Percentiles rank a stretch among this genome's conserved stretches.
phyloP scores from a whole-genome alignment of 2,797 vertebrate genomes.

The Phaenicophaeus curvirostris region DNA sequence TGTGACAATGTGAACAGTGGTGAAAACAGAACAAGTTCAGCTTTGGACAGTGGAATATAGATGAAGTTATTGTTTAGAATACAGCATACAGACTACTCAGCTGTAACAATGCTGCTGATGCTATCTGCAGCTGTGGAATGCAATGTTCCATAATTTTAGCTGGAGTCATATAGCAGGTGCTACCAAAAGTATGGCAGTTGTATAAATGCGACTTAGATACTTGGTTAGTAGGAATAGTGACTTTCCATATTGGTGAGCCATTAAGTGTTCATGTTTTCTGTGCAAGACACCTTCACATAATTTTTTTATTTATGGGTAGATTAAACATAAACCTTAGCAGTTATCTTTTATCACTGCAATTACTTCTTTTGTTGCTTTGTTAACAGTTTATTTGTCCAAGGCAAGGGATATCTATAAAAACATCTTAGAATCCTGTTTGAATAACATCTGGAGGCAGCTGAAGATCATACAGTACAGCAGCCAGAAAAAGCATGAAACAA shows the following conservation, averaged over 20 bases:
- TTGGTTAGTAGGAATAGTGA: background rate
- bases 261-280: background rate
- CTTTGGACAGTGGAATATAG: background rate
- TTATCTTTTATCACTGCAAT: background rate
- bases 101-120: background rate
- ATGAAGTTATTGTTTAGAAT: background rate
- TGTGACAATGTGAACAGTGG: background rate
- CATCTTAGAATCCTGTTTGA: constrained; percentile 77
- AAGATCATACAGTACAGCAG: constrained; percentile 84
- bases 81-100: background rate
- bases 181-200: background rate
- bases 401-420: constrained; percentile 78
- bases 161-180: background rate
- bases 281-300: background rate
- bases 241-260: background rate
- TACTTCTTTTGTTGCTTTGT: constrained; percentile 44
- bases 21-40: background rate
- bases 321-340: background rate
- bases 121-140: background rate
- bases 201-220: background rate
- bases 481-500: constrained; percentile 78
- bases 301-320: background rate
- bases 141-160: background rate
- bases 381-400: constrained; percentile 85
- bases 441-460: constrained; percentile 83